Evolutionary conservation across 2,797 vertebrate genomes (phyloP).

Genomic region (Neopelma chrysocephalum): DNA sequence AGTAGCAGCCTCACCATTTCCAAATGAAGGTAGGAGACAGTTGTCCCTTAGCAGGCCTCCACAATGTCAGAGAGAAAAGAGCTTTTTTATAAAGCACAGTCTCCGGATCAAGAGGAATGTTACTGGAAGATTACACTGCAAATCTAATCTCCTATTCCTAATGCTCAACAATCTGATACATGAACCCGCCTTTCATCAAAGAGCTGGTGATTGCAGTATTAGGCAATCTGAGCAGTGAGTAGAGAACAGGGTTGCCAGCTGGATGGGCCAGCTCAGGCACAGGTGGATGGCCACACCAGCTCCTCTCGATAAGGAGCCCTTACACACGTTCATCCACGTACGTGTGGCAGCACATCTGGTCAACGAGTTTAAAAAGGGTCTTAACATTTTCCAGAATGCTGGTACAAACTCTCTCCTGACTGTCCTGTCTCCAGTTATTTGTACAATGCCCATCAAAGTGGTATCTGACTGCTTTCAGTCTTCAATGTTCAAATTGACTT

Average conservation of each 20-base stretch:
- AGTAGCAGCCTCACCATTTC: conserved; percentile 9
- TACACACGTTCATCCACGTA: not conserved
- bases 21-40: conserved; percentile 35
- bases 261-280: not conserved
- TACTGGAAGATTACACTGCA: conserved; percentile 47
- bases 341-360: not conserved
- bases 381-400: not conserved
- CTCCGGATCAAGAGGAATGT: conserved; percentile 20
- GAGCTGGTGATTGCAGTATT: not conserved
- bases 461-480: not conserved
- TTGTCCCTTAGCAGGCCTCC: not conserved
- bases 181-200: conserved; percentile 1
- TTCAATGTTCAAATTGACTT: not conserved
- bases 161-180: conserved; percentile 14
- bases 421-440: not conserved
- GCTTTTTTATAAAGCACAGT: not conserved
- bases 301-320: not conserved
- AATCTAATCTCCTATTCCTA: conserved; percentile 37
- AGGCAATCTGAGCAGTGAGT: not conserved
- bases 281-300: not conserved
- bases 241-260: not conserved
- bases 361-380: not conserved
- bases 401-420: not conserved
- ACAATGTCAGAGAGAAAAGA: conserved; percentile 26
- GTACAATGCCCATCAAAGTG: not conserved